Conservation (phyloP, 2,113 vertebrate species). For the Loxodonta africana region DNA sequence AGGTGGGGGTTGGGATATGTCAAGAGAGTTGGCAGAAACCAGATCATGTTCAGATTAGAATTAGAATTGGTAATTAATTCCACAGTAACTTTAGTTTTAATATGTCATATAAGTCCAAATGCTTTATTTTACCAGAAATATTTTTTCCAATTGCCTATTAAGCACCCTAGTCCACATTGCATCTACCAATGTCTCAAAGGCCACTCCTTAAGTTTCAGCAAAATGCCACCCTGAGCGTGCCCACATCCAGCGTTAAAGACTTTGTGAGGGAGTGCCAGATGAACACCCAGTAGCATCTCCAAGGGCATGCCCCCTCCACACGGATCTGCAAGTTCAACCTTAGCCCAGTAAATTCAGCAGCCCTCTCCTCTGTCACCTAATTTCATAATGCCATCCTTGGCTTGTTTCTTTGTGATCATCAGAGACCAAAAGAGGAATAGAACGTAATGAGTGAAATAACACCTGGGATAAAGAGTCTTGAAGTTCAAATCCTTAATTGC, state of each 20-base stretch:
- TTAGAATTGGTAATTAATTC: background rate
- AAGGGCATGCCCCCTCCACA: background rate
- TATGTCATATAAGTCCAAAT: background rate
- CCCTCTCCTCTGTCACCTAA: conserved; percentile 4
- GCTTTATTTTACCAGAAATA: background rate
- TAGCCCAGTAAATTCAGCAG: background rate
- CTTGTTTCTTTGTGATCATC: background rate
- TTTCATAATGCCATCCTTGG: conserved; percentile 8
- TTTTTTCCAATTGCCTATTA: background rate
- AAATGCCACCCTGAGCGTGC: background rate
- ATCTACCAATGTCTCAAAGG: background rate
- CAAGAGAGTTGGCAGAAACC: background rate
- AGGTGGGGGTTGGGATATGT: background rate
- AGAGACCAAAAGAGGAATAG: background rate
- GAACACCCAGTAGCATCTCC: background rate
- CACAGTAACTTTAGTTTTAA: conserved; percentile 50
- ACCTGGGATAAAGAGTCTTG: background rate
- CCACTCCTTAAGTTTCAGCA: background rate
- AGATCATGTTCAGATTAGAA: conserved; percentile 13
- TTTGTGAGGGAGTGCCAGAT: background rate
- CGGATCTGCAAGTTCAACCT: background rate
- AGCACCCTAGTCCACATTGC: background rate
- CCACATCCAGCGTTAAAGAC: background rate
- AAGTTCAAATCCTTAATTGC: conserved; percentile 1
- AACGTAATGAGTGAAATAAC: background rate